Base-by-base conservation (phyloP, 1,140 invertebrate species). In the Condylostylus longicornis region DNA sequence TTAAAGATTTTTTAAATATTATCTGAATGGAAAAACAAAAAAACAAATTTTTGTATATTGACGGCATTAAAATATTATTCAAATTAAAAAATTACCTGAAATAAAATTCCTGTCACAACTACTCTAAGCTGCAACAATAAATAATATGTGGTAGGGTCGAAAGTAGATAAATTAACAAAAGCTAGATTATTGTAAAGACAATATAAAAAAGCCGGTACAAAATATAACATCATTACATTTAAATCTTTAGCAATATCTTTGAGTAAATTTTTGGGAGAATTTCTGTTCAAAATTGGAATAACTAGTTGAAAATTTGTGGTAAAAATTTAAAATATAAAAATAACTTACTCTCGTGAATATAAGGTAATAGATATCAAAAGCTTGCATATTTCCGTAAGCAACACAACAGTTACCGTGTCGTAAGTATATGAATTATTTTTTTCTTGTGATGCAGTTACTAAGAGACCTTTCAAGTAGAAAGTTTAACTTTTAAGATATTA, bases 81-180 rank as follows among this genome's bases (percentile, higher is more conserved):
- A 34, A n/a, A n/a, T 34, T 21, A 19, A 19, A 12, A 21, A 37
- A 49, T 52, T 70, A 90, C 85, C 74, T 94, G 88, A 67, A 91
- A 96, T 19, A 94, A 66, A 42, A 95, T 65, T 34, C 87, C 90
- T 22, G 89, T 95, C 2, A 95, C 67, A 18, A 95, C 85, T 18
- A 95, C 88, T 49, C 91, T 66, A 35, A 95, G 74, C 64, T 97
- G 90, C 6, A 97, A 65, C n/a, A 95, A 64, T 18, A 95, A 64
- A 60, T 84, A 93, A 54, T 97, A 95, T 7, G 89, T 91, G 7
- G 90, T 94, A 5, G 90, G 89, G 60, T 95, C 90, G 66, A 91
- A 95, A 17, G 70, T 73, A 14, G 81, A 76, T 42, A 96, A 65
- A 67, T 94, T 95, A 15, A 85, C 70, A 65, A 93, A 97, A 9